Base-by-base conservation (phyloP, 2,113 vertebrate genomes). In the Clinocottus analis region DNA sequence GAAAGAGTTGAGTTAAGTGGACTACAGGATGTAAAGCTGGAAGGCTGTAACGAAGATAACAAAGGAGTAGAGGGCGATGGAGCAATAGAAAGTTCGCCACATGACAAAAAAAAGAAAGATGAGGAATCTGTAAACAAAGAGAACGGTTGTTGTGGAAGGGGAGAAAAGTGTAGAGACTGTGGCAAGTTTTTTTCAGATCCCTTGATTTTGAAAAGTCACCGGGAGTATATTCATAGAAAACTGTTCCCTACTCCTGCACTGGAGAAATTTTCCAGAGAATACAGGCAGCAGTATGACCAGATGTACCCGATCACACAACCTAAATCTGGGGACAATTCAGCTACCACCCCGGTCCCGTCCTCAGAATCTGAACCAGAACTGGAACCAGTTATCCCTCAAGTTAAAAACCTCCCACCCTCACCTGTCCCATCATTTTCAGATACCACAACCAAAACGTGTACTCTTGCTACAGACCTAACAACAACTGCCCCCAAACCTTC, bases 121-220 rank as follows among this genome's bases (percentile, higher is more conserved):
- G 60, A 78, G 27, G 41, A 65, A 69, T 56, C 16, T 0, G 2
- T 43, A 63, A 82, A 84, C 13, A 84, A 69, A 66, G 69, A 79
- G 33, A 92, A 80, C 81, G 55, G 1, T 45, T 92, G 91, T 72
- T 93, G 91, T 90, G 94, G 95, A 67, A 96, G 94, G 84, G 95
- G 97, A 1, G 95, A 97, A 83, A 90, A 90, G 86, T 99, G 98
- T 77, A 72, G 62, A 72, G 90, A 93, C 0, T 99, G 98, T 0
- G 95, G 97, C 76, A 99, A 99, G 91, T 86, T 97, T 37, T 99
- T 99, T 75, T 99, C 98, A 64, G 98, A 99, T 86, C 94, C 97
- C 78, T 93, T 99, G 90, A 98, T 99, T 85, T 94, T 99, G 74
- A 99, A 99, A 94, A 99, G 96, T 91, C 98, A 99, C 90, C 96